A percentile compares a stretch with the other conserved stretches of the same genome.
Conservation (phyloP, 2,888 invertebrate genomes). For the Cosmia trapezina region DNA sequence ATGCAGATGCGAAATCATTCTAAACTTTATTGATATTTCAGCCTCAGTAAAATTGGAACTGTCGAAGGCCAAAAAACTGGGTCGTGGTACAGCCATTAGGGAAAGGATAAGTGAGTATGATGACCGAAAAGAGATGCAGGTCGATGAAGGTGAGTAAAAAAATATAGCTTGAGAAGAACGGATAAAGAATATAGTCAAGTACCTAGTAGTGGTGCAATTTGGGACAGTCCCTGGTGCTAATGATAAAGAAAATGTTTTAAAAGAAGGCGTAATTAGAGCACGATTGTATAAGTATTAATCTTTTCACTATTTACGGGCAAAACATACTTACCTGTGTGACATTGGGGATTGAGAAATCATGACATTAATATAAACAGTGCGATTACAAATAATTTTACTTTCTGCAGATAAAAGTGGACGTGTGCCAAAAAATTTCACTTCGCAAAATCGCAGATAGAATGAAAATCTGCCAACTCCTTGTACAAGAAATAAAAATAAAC, state of each 20-base stretch:
- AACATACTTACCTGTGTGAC: neutral
- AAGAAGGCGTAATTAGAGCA: neutral
- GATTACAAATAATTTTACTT: conserved; percentile 49
- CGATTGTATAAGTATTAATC: neutral
- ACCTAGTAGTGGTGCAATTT: neutral
- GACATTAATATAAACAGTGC: neutral
- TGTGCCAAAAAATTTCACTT: conserved; percentile 56
- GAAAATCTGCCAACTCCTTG: conserved; percentile 48
- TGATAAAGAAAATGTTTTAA: neutral
- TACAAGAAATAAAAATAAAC: conserved; percentile 36
- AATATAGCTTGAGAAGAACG: neutral
- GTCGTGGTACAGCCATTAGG: neutral
- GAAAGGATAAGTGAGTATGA: neutral
- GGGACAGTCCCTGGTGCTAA: neutral
- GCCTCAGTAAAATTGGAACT: neutral
- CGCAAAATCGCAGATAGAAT: conserved; percentile 41
- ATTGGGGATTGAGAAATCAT: conserved; percentile 6
- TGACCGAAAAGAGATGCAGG: neutral
- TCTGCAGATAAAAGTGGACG: conserved; percentile 56
- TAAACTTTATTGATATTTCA: conserved; percentile 16
- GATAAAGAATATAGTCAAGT: neutral
- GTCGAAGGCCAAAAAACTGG: neutral
- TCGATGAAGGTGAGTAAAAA: neutral
- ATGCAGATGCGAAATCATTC: neutral
- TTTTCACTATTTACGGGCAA: neutral